Base-by-base conservation (phyloP, 2,113 vertebrate species). In the Trematomus loennbergii region DNA sequence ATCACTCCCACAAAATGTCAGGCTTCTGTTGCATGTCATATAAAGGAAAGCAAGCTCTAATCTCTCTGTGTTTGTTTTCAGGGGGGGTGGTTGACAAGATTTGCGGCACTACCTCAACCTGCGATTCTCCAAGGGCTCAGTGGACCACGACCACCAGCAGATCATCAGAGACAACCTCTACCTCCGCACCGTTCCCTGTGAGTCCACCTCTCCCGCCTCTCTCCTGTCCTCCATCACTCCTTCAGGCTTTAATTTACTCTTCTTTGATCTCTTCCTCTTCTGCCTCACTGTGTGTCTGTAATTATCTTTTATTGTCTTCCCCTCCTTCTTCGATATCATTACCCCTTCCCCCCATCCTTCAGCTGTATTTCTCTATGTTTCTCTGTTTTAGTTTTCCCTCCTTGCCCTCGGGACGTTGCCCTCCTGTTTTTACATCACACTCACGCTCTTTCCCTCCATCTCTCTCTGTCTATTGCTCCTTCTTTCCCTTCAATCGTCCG, bases 161-260 rank as follows among this genome's bases (percentile, higher is more conserved):
- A 99, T 99, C 93, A 99, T 99, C 92, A 96, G 98, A 89, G 98
- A 99, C 95, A 99, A 99, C 90, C 97, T 99, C 93, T 99, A 99
- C 97, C 97, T 99, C 94, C 97, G 98, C 84, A 99, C 98, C 0
- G 96, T 99, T 92, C 98, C 98, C 74, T 99, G 98, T 99, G 81
- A 99, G 98, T 99, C 73, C 55, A 59, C 29, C 4, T 55, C 46
- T 9, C 55, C 36, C 2, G 0, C 7, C 36, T 49, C 18, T 40
- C 0, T 60, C 33, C 13, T n/a, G 16, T 59, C 25, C n/a, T 80
- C 60, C 45, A 22, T 71, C 16, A 9, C 61, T 43, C 48, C 59
- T 17, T 68, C 45, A 20, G 17, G 53, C 59, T 64, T 33, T 71
- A 25, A 50, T 60, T 78, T 46, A 12, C 65, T 74, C 46, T 40